Evolutionary conservation across 2,797 vertebrate genomes (phyloP).

Genomic region (Notolabrus celidotus): DNA sequence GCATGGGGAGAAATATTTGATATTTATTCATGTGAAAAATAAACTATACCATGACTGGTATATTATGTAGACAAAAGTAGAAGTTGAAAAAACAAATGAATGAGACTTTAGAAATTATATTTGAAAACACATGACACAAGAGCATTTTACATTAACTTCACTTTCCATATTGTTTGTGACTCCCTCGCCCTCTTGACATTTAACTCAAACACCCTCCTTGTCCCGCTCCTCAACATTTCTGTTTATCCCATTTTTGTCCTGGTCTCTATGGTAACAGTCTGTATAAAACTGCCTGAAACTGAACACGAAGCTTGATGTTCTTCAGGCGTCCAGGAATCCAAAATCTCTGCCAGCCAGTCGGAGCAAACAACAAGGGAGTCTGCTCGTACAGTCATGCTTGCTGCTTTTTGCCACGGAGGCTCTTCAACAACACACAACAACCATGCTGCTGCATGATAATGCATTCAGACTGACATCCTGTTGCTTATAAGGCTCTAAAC

Average conservation of each 20-base stretch:
- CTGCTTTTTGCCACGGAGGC: conserved; percentile 9
- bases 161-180: conserved; percentile 28
- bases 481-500: conserved; percentile 4
- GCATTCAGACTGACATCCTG: conserved; percentile 29
- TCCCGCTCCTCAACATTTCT: conserved; percentile 36
- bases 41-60: too few species aligned
- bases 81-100: too few species aligned
- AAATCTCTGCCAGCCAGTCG: conserved; percentile 55
- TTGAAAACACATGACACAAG: conserved; percentile 5
- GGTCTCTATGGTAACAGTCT: conserved; percentile 63
- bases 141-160: conserved; percentile 23
- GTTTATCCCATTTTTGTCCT: conserved; percentile 53
- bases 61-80: neutral
- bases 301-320: conserved; percentile 76
- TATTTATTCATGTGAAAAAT: too few species aligned
- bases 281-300: conserved; percentile 29
- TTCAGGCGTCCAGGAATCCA: conserved; percentile 64
- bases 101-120: conserved; percentile 8
- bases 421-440: neutral
- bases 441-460: neutral
- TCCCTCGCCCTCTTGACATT: conserved; percentile 47
- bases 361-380: conserved; percentile 26
- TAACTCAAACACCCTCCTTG: conserved; percentile 22
- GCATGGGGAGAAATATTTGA: too few species aligned
- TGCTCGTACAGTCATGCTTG: conserved; percentile 52